These are phyloP conservation scores for Peribatodes rhomboidaria DNA, from an alignment of 2,888 invertebrate genomes.

Conservation along the genomic window DNA sequence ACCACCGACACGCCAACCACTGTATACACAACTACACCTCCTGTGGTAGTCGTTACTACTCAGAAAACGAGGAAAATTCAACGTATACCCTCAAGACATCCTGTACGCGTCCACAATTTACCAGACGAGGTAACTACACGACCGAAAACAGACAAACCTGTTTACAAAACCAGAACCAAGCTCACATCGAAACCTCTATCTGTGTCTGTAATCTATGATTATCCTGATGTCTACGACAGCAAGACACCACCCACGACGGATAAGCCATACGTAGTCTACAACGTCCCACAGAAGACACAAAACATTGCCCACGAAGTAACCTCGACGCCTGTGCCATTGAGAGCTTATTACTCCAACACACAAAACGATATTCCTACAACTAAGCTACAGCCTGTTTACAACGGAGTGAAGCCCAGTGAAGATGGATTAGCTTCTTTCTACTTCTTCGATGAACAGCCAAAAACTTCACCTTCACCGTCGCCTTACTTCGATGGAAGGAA, in stretches of 20 bases:
- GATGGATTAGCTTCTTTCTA: constrained; percentile 88
- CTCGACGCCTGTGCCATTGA: constrained; percentile 88
- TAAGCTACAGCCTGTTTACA: constrained; percentile 82
- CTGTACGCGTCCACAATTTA: constrained; percentile 76
- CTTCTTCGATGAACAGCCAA: constrained; percentile 89
- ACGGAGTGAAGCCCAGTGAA: constrained; percentile 67
- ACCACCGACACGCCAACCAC: constrained; percentile 76
- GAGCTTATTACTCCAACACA: constrained; percentile 87
- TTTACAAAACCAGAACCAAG: constrained; percentile 80
- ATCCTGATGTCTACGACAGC: constrained; percentile 78
- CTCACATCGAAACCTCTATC: constrained; percentile 81
- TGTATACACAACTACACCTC: constrained; percentile 68
- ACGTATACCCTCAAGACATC: constrained; percentile 77
- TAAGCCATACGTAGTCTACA: constrained; percentile 83
- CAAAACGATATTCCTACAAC: constrained; percentile 85
- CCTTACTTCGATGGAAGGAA: constrained; percentile 80
- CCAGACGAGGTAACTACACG: constrained; percentile 73
- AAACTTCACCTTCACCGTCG: constrained; percentile 85
- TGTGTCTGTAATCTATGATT: constrained; percentile 82
- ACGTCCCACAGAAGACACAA: constrained; percentile 76
- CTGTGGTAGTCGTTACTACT: constrained; percentile 75
- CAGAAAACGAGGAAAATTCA: constrained; percentile 74
- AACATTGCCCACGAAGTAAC: constrained; percentile 76
- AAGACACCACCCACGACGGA: constrained; percentile 77
- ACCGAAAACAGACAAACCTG: constrained; percentile 78